phyloP scores from a whole-genome alignment of 2,797 vertebrate species.

The Betta splendens region DNA sequence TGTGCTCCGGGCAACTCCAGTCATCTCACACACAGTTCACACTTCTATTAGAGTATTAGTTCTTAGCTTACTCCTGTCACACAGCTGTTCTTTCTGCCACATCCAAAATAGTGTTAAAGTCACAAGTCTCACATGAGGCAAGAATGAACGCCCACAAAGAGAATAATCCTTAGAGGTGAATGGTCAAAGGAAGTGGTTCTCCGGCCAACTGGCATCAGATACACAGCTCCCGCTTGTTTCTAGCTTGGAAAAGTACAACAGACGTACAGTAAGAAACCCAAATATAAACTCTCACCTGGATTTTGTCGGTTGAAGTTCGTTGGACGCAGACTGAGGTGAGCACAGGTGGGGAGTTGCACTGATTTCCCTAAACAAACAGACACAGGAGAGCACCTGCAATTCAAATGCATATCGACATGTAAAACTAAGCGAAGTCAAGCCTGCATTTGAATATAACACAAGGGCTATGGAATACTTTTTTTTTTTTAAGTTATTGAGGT shows the following conservation, averaged over 20 bases:
- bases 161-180: not conserved
- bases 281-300: conserved; percentile 62
- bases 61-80: conserved; percentile 42
- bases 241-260: conserved; percentile 9
- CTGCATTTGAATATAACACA: conserved; percentile 71
- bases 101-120: conserved; percentile 24
- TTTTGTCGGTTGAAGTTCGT: conserved; percentile 63
- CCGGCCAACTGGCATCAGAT: not conserved
- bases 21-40: conserved; percentile 54
- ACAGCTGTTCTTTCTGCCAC: conserved; percentile 20
- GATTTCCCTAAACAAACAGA: conserved; percentile 83
- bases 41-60: conserved; percentile 49
- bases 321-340: conserved; percentile 33
- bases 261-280: not conserved
- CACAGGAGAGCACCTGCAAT: conserved; percentile 64
- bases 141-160: conserved; percentile 6
- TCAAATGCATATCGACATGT: conserved; percentile 55
- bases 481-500: not conserved
- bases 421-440: conserved; percentile 45
- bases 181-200: conserved; percentile 19
- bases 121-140: conserved; percentile 48
- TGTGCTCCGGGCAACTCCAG: conserved; percentile 50
- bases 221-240: conserved; percentile 5
- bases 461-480: not conserved
- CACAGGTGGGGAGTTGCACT: conserved; percentile 61